Base-by-base conservation (phyloP, 2,888 invertebrate species). In the Melieria picta region DNA sequence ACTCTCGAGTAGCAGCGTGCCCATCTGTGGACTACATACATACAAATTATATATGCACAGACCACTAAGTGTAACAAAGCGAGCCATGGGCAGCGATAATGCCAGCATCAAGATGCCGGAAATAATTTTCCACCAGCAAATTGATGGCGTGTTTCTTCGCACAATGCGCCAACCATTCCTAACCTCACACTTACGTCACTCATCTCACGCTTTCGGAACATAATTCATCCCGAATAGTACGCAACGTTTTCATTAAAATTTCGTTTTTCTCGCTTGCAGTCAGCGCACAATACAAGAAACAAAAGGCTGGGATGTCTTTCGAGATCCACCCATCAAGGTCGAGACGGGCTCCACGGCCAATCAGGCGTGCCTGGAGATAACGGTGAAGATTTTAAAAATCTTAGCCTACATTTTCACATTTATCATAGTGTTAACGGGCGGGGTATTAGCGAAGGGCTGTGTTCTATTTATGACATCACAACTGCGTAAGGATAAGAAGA, bases 231-330 rank as follows among this genome's bases (percentile, higher is more conserved):
- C 30, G 30, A 30, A 30, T 30, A 30, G 30, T 30, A 30, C 30
- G 30, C 30, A 30, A 30, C 3, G 30, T 30, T 30, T 30, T 30
- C 30, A 30, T 30, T 30, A 2, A 30, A 30, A 62, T 5, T 65
- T 56, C 13, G 4, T 47, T 55, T 52, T 64, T 69, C 65, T 73
- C 74, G 43, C 65, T 80, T 77, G 0, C 73, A 94, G 94, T 84
- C 93, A 93, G 88, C 90, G 94, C 83, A 94, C 94, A 74, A 91
- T 94, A 80, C 92, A 92, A 83, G 95, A 94, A 87, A 94, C 94
- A 80, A 95, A 95, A 92, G 94, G 93, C 91, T 98, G 98, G 98
- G 97, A 98, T 90, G 96, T 97, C 73, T 98, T 98, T 89, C 90
- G 96, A 83, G 93, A 96, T 87, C 93, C 96, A 79, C 97, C 97